phyloP scores from a whole-genome alignment of 2,113 vertebrate species.

The Burhinus oedicnemus region DNA sequence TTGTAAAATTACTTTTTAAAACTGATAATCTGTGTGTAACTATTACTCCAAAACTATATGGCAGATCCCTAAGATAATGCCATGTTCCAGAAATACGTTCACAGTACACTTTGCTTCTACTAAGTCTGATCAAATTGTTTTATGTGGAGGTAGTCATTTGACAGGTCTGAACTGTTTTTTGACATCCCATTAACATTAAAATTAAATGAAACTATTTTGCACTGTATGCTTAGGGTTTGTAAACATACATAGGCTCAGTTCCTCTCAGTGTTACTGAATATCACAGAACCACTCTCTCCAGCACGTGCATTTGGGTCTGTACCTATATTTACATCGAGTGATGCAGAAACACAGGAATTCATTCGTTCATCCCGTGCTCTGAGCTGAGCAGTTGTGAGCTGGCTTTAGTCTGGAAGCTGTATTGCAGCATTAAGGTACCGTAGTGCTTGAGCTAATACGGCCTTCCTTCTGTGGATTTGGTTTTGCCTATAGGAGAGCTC shows the following conservation, averaged over 20 bases:
- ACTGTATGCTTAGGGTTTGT: fast-evolving
- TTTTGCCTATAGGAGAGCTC: background rate
- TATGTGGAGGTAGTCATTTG: background rate
- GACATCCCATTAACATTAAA: background rate
- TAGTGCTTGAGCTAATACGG: background rate
- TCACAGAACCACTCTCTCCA: background rate
- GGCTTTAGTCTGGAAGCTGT: background rate
- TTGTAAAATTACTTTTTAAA: background rate
- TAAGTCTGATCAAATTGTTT: background rate
- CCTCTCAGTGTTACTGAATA: background rate
- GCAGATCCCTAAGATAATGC: background rate
- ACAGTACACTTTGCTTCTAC: fast-evolving
- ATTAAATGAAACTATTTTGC: background rate
- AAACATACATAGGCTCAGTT: fast-evolving
- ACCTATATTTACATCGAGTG: fast-evolving
- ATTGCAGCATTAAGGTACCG: fast-evolving
- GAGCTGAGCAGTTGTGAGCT: background rate
- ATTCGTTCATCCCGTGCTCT: background rate
- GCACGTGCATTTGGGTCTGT: fast-evolving
- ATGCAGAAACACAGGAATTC: background rate
- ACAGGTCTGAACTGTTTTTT: background rate
- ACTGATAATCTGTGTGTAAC: fast-evolving
- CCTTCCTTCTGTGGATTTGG: background rate
- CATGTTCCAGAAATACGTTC: fast-evolving
- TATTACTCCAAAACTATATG: background rate